Evolutionary conservation across 2,888 invertebrate genomes (phyloP).

Genomic region (Thymelicus acteon): DNA sequence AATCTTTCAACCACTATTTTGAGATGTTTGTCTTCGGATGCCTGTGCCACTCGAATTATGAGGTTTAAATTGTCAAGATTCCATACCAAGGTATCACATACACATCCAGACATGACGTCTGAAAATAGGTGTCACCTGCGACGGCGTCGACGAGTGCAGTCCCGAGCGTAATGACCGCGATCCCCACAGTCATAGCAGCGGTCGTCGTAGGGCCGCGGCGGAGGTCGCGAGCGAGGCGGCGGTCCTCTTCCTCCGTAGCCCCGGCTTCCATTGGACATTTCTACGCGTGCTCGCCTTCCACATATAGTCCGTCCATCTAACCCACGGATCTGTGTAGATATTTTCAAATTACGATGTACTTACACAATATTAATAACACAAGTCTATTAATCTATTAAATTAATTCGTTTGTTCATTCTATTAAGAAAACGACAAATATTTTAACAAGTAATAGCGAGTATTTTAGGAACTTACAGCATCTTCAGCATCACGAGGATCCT

Average conservation of each 20-base stretch:
- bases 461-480: slow-evolving; percentile 85
- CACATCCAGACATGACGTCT: slow-evolving; percentile 41
- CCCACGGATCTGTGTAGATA: slow-evolving; percentile 72
- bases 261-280: slow-evolving; percentile 95
- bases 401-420: no score
- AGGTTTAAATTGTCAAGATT: slow-evolving; percentile 55
- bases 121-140: slow-evolving; percentile 66
- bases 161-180: slow-evolving; percentile 96
- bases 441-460: no score
- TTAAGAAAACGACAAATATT: no score
- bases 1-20: slow-evolving; percentile 57
- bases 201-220: slow-evolving; percentile 95
- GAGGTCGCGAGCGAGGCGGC: slow-evolving; percentile 84
- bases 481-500: slow-evolving; percentile 95
- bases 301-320: slow-evolving; percentile 93
- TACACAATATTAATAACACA: not conserved
- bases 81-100: slow-evolving; percentile 55
- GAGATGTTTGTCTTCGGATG: slow-evolving; percentile 17
- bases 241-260: slow-evolving; percentile 83
- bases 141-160: slow-evolving; percentile 91
- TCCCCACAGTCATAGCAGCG: slow-evolving; percentile 98
- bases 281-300: slow-evolving; percentile 95
- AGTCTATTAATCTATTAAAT: not conserved
- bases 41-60: slow-evolving; percentile 25
- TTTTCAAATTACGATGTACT: not conserved